Conservation (phyloP, 2,113 vertebrate species). For the Pungitius pungitius region DNA sequence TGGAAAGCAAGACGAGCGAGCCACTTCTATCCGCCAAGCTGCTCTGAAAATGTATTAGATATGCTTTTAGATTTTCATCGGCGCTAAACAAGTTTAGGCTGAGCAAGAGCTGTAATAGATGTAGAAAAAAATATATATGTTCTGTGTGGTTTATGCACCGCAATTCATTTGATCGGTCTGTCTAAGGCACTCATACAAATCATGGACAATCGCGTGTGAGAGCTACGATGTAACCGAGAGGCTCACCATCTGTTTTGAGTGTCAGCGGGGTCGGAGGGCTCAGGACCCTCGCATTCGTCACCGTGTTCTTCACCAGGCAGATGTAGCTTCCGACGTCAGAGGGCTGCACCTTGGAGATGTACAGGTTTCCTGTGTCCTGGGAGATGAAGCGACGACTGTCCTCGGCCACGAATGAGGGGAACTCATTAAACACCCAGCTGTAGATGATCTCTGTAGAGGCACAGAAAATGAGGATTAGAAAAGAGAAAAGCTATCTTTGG, state of each 20-base stretch:
- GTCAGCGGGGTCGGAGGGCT: constrained; percentile 96
- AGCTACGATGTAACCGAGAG: constrained; percentile 8
- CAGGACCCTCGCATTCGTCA: constrained; percentile 91
- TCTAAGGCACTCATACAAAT: constrained; percentile 19
- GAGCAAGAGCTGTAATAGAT: constrained; percentile 7
- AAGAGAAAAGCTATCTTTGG: neutral
- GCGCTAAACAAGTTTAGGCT: constrained; percentile 20
- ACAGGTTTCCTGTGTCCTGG: constrained; percentile 95
- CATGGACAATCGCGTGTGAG: neutral
- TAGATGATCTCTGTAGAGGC: constrained; percentile 90
- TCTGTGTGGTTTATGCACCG: neutral
- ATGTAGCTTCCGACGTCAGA: constrained; percentile 97
- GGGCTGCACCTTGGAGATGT: constrained; percentile 95
- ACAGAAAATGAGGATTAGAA: constrained; percentile 25
- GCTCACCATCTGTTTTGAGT: constrained; percentile 92
- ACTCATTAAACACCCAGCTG: constrained; percentile 98
- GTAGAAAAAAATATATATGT: neutral
- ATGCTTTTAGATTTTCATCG: constrained; percentile 36
- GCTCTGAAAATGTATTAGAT: constrained; percentile 23
- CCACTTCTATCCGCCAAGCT: constrained; percentile 33
- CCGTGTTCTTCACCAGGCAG: constrained; percentile 94
- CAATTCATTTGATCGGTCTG: constrained; percentile 14
- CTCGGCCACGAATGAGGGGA: constrained; percentile 95
- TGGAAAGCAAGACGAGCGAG: constrained; percentile 11
- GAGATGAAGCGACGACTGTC: constrained; percentile 97